A percentile compares a stretch with the other conserved stretches of the same genome.
phyloP scores from a whole-genome alignment of 2,797 vertebrate genomes.

The Fratercula arctica region DNA sequence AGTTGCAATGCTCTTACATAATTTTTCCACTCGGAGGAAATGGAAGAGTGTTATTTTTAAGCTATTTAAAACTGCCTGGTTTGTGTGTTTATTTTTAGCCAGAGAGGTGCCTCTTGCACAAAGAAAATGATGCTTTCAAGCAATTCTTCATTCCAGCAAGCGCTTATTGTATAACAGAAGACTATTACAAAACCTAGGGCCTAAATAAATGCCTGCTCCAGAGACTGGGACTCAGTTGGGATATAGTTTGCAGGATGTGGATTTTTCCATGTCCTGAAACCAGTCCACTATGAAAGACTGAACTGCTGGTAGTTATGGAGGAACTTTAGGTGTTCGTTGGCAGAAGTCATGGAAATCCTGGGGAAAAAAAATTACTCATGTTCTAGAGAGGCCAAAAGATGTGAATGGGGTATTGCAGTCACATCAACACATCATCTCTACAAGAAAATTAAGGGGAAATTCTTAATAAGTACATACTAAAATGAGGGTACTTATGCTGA shows the following conservation, averaged over 20 bases:
- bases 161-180: not conserved
- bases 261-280: not conserved
- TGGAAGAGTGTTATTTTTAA: not conserved
- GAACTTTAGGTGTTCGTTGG: not conserved
- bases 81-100: slow-evolving; percentile 43
- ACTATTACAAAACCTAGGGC: not conserved
- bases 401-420: not conserved
- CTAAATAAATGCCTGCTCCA: not conserved
- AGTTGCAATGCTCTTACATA: not conserved
- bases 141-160: not conserved
- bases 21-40: slow-evolving; percentile 4
- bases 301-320: not conserved
- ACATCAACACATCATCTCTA: not conserved
- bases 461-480: not conserved
- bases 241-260: not conserved
- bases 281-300: not conserved
- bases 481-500: not conserved
- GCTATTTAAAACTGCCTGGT: not conserved
- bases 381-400: not conserved
- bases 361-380: not conserved
- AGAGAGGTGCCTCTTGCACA: not conserved
- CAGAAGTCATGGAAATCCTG: not conserved
- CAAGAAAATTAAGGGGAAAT: not conserved
- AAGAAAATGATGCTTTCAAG: slow-evolving; percentile 8
- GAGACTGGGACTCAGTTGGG: not conserved